Base-by-base conservation (phyloP, 2,797 vertebrate genomes). In the Arnoldichthys spilopterus region DNA sequence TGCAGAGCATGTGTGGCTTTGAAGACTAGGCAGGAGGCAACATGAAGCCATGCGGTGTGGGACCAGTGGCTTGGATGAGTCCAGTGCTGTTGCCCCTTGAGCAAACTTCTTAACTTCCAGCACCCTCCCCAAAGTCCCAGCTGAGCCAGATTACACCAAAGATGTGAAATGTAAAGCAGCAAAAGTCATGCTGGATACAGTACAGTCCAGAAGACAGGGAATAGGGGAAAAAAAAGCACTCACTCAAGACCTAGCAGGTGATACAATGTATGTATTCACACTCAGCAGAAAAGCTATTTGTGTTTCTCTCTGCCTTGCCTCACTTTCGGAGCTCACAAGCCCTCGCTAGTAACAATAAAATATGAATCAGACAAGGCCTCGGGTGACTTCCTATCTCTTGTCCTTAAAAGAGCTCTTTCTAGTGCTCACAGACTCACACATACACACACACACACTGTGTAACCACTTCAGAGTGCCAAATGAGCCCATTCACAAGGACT, bases 321-420 rank as follows among this genome's bases (percentile, higher is more conserved):
- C 9, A 47, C 53, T 20, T 71, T 54, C 37, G 49, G 43, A 13
- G 49, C 18, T 62, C 63, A 4, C 28, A 16, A 61, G 13, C 32
- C 73, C 90, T 90, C 88, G 88, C 73, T 86, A 89, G 86, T 72
- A 82, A 86, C 86, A 87, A 90, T 92, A 91, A 90, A 91, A 91
- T 90, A 91, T 91, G 88, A 91, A 92, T 92, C 90, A 91, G 90
- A 90, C 90, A 84, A 91, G 88, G 89, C 86, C 90, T 90, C 85
- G 87, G 89, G 89, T 85, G 78, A 84, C 88, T 90, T 91, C 90
- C 89, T 90, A 87, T 88, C 86, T 85, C 77, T 83, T 78, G 85
- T 74, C 83, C 83, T 70, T 66, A 83, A 70, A 59, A 84, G 34
- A 59, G 40, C 22, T 79, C 49, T 72, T 72, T 37, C 30, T 64